Conservation (phyloP, 2,888 invertebrate species). For the Eristalinus sepulchralis region DNA sequence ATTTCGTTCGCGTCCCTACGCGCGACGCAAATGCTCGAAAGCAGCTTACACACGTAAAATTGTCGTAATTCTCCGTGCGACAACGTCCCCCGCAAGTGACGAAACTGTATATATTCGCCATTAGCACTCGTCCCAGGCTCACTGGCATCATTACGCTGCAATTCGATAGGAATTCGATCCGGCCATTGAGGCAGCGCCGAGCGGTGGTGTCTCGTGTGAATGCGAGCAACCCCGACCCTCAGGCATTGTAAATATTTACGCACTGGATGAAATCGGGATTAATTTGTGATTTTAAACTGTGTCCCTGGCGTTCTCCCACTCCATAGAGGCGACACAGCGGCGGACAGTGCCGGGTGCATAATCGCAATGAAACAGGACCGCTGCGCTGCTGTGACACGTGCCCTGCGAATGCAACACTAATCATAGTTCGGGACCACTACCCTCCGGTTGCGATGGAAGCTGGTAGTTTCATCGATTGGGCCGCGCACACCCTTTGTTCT, state of each 20-base stretch:
- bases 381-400: conserved; percentile 58
- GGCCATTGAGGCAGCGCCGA: conserved; percentile 61
- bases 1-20: conserved; percentile 40
- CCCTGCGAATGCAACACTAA: conserved; percentile 68
- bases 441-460: conserved; percentile 23
- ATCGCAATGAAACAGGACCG: conserved; percentile 57
- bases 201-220: conserved; percentile 1
- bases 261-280: conserved; percentile 70
- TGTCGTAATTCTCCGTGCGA: conserved; percentile 57
- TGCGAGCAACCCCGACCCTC: conserved; percentile 29
- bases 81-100: conserved; percentile 53
- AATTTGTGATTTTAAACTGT: conserved; percentile 71
- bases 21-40: conserved; percentile 46
- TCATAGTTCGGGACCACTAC: conserved; percentile 55
- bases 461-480: conserved; percentile 51
- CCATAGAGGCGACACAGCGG: conserved; percentile 38
- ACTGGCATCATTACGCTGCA: conserved; percentile 65
- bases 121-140: conserved; percentile 50
- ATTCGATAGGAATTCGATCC: conserved; percentile 64
- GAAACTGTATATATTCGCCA: conserved; percentile 65
- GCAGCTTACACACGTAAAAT: conserved; percentile 70
- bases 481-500: conserved; percentile 45
- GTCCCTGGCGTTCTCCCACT: conserved; percentile 32
- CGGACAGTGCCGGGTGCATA: conserved; percentile 64
- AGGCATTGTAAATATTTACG: conserved; percentile 66